A percentile compares a stretch with the other conserved stretches of the same genome.
Evolutionary conservation across 2,113 vertebrate genomes (phyloP).

Genomic region (Labrus mixtus): DNA sequence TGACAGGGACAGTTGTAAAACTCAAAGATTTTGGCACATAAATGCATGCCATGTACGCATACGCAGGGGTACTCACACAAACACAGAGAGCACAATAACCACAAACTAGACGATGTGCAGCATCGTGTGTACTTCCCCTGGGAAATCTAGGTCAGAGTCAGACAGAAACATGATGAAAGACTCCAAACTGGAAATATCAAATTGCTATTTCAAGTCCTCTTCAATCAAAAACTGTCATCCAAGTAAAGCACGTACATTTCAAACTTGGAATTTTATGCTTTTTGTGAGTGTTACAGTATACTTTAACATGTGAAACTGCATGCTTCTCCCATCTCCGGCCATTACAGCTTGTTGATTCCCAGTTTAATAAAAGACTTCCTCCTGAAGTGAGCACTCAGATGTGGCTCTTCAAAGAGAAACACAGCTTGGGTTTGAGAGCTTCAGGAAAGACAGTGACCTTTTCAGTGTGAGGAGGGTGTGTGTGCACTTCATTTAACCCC

Average conservation of each 20-base stretch:
- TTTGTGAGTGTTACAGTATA: not conserved
- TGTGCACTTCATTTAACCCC: constrained; percentile 61
- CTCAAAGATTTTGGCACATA: constrained; percentile 36
- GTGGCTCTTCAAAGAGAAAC: constrained; percentile 61
- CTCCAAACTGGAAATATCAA: constrained; percentile 40
- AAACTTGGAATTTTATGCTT: constrained; percentile 15
- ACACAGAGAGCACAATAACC: constrained; percentile 38
- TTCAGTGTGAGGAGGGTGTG: constrained; percentile 36
- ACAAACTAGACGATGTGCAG: constrained; percentile 57
- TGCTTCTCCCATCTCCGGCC: constrained; percentile 32
- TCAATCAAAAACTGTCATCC: constrained; percentile 33
- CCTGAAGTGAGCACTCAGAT: constrained; percentile 36
- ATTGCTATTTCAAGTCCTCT: constrained; percentile 20
- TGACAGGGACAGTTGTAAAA: constrained; percentile 66
- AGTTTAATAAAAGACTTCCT: constrained; percentile 48
- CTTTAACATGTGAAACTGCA: constrained; percentile 44
- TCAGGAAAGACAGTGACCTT: constrained; percentile 49
- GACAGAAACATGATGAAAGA: constrained; percentile 46
- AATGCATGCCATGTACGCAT: not conserved
- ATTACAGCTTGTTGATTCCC: constrained; percentile 51
- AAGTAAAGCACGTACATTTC: constrained; percentile 32
- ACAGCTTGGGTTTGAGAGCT: constrained; percentile 25
- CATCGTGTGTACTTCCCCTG: constrained; percentile 45
- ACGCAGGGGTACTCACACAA: not conserved
- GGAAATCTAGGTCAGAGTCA: constrained; percentile 71